These are phyloP conservation scores for Acanthaster planci DNA, from an alignment of 35 echinoderm and acorn worm species.

Conservation along the genomic window DNA sequence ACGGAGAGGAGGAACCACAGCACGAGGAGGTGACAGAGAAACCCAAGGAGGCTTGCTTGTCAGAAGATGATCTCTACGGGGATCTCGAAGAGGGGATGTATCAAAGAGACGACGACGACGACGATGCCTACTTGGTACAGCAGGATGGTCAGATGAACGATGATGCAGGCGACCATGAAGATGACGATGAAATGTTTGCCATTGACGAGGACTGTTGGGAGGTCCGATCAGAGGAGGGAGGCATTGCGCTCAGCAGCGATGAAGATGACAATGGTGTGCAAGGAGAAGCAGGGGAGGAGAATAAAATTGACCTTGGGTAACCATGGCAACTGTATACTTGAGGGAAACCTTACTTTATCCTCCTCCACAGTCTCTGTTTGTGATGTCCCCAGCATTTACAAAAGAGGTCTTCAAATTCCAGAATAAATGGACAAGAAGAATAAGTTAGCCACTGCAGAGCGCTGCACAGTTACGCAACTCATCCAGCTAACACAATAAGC, in stretches of 20 bases:
- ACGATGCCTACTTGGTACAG: not conserved
- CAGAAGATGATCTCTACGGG: not conserved
- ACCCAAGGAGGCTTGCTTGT: not conserved
- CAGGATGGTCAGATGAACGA: not conserved
- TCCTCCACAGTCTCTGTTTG: no score
- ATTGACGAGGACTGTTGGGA: constrained; percentile 7
- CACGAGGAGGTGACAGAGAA: not conserved
- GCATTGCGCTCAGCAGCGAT: not conserved
- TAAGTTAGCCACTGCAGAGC: no score
- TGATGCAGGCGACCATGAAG: not conserved
- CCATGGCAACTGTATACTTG: no score
- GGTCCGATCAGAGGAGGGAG: constrained; percentile 11
- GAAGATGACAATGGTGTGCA: not conserved
- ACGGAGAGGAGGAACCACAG: not conserved
- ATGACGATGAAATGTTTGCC: not conserved
- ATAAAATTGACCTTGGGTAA: not conserved
- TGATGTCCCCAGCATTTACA: no score
- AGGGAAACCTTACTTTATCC: no score
- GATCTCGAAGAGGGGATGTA: not conserved
- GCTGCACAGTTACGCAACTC: no score
- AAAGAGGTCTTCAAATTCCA: no score
- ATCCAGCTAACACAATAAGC: no score
- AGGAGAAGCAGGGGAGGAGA: not conserved
- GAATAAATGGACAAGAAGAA: no score
- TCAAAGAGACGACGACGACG: not conserved